A percentile compares a stretch with the other conserved stretches of the same genome.
Conservation (phyloP, 2,797 vertebrate genomes). For the Eurystomus glaucurus region DNA sequence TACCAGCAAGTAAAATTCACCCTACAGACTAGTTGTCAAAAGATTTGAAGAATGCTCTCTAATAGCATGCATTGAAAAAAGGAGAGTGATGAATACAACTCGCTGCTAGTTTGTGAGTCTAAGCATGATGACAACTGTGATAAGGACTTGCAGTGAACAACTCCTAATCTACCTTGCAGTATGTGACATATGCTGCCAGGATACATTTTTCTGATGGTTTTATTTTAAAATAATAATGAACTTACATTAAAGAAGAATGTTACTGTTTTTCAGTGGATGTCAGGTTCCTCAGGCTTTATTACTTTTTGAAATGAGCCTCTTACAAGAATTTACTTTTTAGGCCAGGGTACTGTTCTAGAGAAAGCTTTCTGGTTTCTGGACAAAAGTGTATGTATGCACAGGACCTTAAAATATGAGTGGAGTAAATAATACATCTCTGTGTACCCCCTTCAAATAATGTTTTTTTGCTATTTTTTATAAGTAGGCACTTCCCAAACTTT, state of each 20-base stretch:
- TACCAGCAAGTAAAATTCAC: neutral
- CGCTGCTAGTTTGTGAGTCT: accelerated
- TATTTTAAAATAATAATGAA: neutral
- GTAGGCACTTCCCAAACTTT: neutral
- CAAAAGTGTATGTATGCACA: accelerated
- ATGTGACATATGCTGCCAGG: neutral
- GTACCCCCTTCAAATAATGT: accelerated
- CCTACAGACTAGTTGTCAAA: neutral
- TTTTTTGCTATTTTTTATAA: neutral
- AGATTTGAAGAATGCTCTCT: neutral
- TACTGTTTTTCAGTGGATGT: neutral
- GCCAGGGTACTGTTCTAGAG: neutral
- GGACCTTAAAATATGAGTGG: neutral
- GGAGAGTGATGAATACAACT: neutral
- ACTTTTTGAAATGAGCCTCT: neutral
- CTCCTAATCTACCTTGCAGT: neutral
- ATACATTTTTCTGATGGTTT: neutral
- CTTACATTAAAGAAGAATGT: neutral
- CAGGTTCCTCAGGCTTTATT: neutral
- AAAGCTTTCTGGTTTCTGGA: neutral
- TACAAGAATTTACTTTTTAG: neutral
- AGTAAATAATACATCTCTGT: neutral
- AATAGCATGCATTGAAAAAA: neutral
- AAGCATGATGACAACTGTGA: neutral
- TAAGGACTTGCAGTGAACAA: neutral